Conservation (phyloP, 1,140 invertebrate species). For the Drosophila gunungcola region DNA sequence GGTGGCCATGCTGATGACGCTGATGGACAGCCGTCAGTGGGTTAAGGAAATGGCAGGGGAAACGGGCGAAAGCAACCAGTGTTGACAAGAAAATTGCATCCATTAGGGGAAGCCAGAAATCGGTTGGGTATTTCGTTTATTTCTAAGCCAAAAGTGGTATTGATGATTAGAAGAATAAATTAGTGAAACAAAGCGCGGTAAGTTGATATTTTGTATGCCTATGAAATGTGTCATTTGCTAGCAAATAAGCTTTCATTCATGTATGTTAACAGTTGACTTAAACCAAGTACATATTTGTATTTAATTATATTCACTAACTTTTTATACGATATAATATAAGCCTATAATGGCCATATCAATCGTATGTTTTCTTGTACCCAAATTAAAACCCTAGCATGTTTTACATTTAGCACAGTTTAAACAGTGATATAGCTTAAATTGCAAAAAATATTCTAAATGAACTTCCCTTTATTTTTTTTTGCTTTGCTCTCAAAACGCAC, state of each 20-base stretch:
- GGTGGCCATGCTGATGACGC: constrained; percentile 22
- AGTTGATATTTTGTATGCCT: too few relatives aligned
- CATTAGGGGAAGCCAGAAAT: not conserved
- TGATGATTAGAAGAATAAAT: too few relatives aligned
- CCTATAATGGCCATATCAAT: too few relatives aligned
- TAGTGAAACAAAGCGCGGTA: too few relatives aligned
- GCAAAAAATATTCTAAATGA: not conserved
- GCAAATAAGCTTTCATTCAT: too few relatives aligned
- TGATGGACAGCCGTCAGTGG: constrained; percentile 29
- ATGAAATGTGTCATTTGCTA: too few relatives aligned
- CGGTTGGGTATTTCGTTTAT: not conserved
- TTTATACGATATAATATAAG: too few relatives aligned
- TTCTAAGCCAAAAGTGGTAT: not conserved
- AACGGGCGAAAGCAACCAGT: constrained; percentile 10
- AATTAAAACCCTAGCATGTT: not conserved
- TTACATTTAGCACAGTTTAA: too few relatives aligned
- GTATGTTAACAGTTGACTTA: too few relatives aligned
- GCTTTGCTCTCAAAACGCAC: not conserved
- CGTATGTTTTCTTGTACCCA: too few relatives aligned
- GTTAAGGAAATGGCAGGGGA: constrained; percentile 4
- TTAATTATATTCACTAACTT: too few relatives aligned
- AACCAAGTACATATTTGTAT: too few relatives aligned
- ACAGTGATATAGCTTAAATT: not conserved
- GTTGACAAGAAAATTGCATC: constrained; percentile 14
- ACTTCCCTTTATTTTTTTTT: not conserved